Evolutionary conservation across 1,140 invertebrate genomes (phyloP).

Genomic region (Radopholus similis): DNA sequence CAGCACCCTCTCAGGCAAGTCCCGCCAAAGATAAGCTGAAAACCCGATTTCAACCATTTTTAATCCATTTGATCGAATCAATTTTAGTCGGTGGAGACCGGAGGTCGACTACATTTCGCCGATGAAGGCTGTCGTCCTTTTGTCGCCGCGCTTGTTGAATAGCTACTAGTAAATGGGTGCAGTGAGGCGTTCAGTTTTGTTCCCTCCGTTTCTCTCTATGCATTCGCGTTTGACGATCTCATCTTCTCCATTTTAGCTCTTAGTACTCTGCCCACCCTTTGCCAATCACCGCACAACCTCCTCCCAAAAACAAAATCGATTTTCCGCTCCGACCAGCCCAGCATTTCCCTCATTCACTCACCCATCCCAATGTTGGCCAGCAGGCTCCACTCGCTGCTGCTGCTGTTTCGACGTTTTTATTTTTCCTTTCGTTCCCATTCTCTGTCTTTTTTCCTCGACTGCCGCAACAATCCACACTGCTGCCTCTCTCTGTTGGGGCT

Average conservation of each 20-base stretch:
- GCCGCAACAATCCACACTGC: too few species aligned
- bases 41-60: not conserved
- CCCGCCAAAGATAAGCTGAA: too few species aligned
- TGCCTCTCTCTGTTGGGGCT: too few species aligned
- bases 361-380: too few species aligned
- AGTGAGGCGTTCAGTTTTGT: too few species aligned
- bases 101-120: not conserved
- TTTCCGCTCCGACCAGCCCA: too few species aligned
- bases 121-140: too few species aligned
- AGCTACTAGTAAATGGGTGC: too few species aligned
- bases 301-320: too few species aligned
- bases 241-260: not conserved
- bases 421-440: not conserved
- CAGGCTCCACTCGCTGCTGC: not conserved
- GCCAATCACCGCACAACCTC: not conserved
- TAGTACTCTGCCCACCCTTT: not conserved
- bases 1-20: conserved; percentile 14
- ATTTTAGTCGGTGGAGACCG: conserved; percentile 4
- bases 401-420: not conserved
- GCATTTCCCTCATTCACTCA: not conserved
- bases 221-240: too few species aligned
- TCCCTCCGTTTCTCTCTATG: too few species aligned
- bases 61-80: not conserved
- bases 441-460: not conserved
- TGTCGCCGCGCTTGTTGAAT: too few species aligned